Evolutionary conservation across 2,797 vertebrate species (phyloP).

Genomic region (Manis javanica): DNA sequence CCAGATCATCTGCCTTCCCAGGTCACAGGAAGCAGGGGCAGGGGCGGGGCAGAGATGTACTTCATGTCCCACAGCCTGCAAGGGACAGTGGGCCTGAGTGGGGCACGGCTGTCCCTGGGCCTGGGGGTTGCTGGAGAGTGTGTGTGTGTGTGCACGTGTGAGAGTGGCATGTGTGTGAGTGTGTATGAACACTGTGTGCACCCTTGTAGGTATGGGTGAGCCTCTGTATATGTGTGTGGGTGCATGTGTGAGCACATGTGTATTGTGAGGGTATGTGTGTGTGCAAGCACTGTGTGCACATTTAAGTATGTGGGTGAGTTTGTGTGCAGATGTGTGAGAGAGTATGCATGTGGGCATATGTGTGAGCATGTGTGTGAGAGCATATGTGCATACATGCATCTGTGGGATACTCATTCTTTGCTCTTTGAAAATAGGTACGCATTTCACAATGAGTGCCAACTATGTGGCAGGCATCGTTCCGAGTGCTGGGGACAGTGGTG

Average conservation of each 20-base stretch:
- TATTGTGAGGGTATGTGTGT: background rate
- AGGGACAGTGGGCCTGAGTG: background rate
- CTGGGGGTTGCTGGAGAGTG: background rate
- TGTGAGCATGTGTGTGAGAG: fast-evolving
- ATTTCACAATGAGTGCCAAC: background rate
- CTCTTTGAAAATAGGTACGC: background rate
- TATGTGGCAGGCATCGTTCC: background rate
- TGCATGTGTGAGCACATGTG: background rate
- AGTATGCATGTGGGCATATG: background rate
- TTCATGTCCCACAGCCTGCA: no score
- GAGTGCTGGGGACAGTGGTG: background rate
- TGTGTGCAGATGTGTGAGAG: background rate
- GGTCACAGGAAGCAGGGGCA: background rate
- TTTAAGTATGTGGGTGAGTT: background rate
- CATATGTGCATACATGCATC: fast-evolving
- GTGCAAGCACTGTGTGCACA: no score
- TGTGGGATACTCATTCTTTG: background rate
- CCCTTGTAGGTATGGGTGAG: no score
- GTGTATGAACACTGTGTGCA: background rate
- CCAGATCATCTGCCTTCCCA: background rate
- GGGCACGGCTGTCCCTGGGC: background rate
- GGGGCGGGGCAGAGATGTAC: background rate
- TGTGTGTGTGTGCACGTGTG: background rate
- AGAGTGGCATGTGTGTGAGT: no score
- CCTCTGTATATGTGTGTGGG: no score